Evolutionary conservation across 2,888 invertebrate species (phyloP), one percentile per base, ranked within the genome.

Genomic region (Protodeltote pygarga): DNA sequence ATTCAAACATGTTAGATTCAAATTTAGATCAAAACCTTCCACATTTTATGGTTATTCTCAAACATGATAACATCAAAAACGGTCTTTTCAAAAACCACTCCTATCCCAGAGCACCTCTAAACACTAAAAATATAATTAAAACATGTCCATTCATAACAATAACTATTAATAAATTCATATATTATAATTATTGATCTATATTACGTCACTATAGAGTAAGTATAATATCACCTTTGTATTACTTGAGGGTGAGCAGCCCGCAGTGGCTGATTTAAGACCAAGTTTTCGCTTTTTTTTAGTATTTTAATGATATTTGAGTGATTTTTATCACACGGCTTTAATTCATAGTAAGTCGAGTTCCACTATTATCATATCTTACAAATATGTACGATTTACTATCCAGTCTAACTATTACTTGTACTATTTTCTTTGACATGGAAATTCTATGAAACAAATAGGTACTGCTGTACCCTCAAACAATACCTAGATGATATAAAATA

Each of bases 101-200:
- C 21, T 16, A 10, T 23, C 14, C 1, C 14, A 31, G 27, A 25
- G 5, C 29, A 34, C 21, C 21, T 19, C 25, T 52, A 46, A 38
- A 35, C 27, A 31, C n/a, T 35, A 54, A 42, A 21, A 24, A 52
- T 28, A 32, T 28, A 29, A 55, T 32, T 42, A 14, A 45, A 63
- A 54, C 41, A 21, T 9, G 42, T 27, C 47, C 50, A 67, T 52
- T 46, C 39, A 57, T 61, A 64, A 67, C 53, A 61, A 53, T 49
- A 50, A 54, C 46, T 46, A 69, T 31, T 62, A 54, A 58, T 54
- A 67, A 67, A 47, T 61, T 71, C 48, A 73, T 72, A 71, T 74
- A 73, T 69, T 74, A 71, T 63, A 64, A 59, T 54, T 62, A 60
- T 54, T 59, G 50, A 60, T 72, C 31, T 54, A 68, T 61, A 53